Percentiles rank a stretch among this genome's conserved stretches.
Conservation (phyloP, 2,113 vertebrate species). For the Cottus gobio region DNA sequence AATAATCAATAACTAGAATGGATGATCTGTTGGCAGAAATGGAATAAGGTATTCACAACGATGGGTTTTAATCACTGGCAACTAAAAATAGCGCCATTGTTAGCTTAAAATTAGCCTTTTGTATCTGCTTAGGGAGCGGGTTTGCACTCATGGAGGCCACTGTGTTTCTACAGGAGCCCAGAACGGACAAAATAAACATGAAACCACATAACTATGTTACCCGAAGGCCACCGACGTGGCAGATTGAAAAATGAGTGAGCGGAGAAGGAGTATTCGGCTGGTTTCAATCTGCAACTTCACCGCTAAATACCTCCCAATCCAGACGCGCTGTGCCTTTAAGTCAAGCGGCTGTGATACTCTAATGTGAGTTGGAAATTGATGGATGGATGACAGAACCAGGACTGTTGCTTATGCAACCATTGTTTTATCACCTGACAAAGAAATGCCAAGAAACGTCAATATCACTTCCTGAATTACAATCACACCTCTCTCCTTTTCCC, state of each 20-base stretch:
- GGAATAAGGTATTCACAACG: neutral
- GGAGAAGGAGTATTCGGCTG: no score
- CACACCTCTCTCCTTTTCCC: constrained; percentile 28
- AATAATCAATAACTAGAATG: constrained; percentile 15
- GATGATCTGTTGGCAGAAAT: neutral
- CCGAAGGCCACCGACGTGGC: no score
- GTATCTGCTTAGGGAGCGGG: no score
- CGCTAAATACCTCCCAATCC: no score
- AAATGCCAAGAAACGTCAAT: constrained; percentile 37
- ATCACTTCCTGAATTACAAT: constrained; percentile 57
- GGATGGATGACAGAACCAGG: constrained; percentile 39
- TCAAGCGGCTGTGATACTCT: constrained; percentile 3
- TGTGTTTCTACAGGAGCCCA: no score
- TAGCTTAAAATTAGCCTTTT: no score
- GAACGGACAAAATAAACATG: no score
- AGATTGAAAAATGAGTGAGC: no score
- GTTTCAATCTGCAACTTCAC: no score
- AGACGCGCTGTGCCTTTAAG: no score
- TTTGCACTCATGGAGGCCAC: no score
- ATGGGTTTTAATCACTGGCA: neutral
- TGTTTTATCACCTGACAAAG: constrained; percentile 38
- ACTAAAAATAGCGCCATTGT: neutral
- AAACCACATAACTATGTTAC: no score
- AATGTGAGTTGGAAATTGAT: constrained; percentile 20
- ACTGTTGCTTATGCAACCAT: constrained; percentile 47